phyloP scores from a whole-genome alignment of 1,140 invertebrate genomes.

The Brachionus rubens region DNA sequence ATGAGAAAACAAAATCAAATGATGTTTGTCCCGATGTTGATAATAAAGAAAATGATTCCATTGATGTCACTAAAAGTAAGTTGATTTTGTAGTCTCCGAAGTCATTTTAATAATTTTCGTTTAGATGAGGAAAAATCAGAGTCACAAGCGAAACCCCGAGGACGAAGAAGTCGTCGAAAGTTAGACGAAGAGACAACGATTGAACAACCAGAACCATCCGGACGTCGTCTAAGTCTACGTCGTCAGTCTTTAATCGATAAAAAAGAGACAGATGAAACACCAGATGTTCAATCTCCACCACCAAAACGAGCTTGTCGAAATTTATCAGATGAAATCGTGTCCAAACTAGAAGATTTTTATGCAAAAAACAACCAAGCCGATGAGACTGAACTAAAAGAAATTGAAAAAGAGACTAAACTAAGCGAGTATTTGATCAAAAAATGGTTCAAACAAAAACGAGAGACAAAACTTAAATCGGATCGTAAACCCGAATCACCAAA shows the following conservation, averaged over 20 bases:
- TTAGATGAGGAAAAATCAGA: not conserved
- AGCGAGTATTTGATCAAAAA: conserved; percentile 18
- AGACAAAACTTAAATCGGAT: not conserved
- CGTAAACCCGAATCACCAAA: not conserved
- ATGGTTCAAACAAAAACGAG: conserved; percentile 23
- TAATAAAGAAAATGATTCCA: conserved; percentile 10
- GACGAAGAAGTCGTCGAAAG: conserved; percentile 1
- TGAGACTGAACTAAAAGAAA: not conserved
- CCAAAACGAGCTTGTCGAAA: not conserved
- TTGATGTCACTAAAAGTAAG: not conserved
- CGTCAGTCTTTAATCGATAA: not conserved
- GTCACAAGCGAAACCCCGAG: not conserved
- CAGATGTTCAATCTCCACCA: not conserved
- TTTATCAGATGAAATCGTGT: not conserved
- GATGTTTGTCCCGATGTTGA: not conserved
- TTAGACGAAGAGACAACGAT: not conserved
- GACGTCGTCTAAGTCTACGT: not conserved
- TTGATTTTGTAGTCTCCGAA: not conserved
- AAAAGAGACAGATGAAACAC: not conserved
- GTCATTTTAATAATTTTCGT: not conserved
- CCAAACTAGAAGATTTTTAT: conserved; percentile 5
- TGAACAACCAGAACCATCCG: not conserved
- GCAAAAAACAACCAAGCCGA: not conserved
- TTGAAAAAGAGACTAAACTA: conserved; percentile 5
- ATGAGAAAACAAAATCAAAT: not conserved